These are phyloP conservation scores for Epinephelus awoara DNA, from an alignment of 2,797 vertebrate species.

Conservation along the genomic window DNA sequence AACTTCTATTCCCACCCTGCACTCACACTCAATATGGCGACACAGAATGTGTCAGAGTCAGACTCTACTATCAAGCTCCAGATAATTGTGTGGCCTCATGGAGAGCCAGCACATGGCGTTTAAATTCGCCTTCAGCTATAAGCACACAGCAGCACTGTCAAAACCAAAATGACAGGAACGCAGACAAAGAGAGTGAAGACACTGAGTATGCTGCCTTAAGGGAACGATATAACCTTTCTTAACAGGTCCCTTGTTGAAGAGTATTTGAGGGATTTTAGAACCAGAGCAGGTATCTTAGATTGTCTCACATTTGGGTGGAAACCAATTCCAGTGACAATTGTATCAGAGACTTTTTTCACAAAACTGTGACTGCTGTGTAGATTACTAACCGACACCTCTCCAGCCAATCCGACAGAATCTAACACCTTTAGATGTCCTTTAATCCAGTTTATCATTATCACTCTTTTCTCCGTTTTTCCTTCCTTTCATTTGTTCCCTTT, in stretches of 20 bases:
- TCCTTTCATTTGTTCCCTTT: constrained; percentile 29
- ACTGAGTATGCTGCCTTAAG: constrained; percentile 17
- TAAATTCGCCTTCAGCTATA: constrained; percentile 65
- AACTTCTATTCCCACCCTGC: constrained; percentile 63
- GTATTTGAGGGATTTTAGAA: constrained; percentile 43
- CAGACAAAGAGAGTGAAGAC: constrained; percentile 23
- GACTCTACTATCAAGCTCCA: constrained; percentile 65
- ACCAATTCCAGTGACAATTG: constrained; percentile 9
- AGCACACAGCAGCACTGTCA: constrained; percentile 58
- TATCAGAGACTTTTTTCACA: constrained; percentile 5
- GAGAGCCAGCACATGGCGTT: constrained; percentile 63
- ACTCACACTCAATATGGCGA: constrained; percentile 63
- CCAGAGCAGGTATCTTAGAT: neutral
- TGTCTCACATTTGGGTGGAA: neutral
- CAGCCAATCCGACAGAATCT: constrained; percentile 33
- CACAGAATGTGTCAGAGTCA: constrained; percentile 63
- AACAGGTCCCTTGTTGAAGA: constrained; percentile 26
- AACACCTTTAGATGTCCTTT: constrained; percentile 56
- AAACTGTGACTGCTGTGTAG: constrained; percentile 19
- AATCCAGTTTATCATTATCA: constrained; percentile 65
- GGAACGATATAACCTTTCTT: constrained; percentile 27
- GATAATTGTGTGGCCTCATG: constrained; percentile 77
- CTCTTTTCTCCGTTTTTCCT: neutral
- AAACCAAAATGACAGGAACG: constrained; percentile 55
- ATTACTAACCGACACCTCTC: constrained; percentile 58